A percentile compares a stretch with the other conserved stretches of the same genome.
Conservation (phyloP, 2,888 invertebrate genomes). For the Scaptomyza polygonia region DNA sequence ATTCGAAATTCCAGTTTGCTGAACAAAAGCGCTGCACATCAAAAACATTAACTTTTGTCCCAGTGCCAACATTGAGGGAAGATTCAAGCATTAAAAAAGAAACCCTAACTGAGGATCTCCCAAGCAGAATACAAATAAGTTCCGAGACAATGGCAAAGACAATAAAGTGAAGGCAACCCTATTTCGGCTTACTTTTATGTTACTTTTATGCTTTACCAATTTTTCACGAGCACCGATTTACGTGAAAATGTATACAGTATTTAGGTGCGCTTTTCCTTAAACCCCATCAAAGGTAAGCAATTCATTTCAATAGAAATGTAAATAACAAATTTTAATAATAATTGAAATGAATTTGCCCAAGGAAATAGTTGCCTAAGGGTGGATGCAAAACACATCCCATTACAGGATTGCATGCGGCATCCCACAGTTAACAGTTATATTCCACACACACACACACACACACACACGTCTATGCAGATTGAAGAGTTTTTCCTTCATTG, state of each 20-base stretch:
- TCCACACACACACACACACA: constrained; percentile 16
- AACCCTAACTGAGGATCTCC: constrained; percentile 30
- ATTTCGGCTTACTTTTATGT: constrained; percentile 49
- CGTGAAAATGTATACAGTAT: constrained; percentile 18
- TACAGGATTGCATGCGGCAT: constrained; percentile 64
- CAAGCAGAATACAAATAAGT: constrained; percentile 18
- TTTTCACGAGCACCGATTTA: constrained; percentile 54
- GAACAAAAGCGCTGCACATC: constrained; percentile 65
- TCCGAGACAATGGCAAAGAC: constrained; percentile 43
- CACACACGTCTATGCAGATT: constrained; percentile 41
- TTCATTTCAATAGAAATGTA: constrained; percentile 82
- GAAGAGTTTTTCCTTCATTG: constrained; percentile 11
- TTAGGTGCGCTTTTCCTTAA: constrained; percentile 47
- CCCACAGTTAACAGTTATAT: constrained; percentile 56
- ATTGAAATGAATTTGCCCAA: constrained; percentile 69
- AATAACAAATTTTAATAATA: constrained; percentile 80
- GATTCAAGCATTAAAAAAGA: not conserved
- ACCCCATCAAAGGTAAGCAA: constrained; percentile 46
- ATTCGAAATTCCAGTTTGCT: constrained; percentile 69
- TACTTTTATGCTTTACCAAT: constrained; percentile 72
- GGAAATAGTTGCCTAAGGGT: constrained; percentile 42
- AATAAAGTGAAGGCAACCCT: constrained; percentile 42
- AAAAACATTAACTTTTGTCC: constrained; percentile 72
- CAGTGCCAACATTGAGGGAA: constrained; percentile 24
- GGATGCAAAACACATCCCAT: constrained; percentile 18